Evolutionary conservation across 2,113 vertebrate genomes (phyloP), one percentile per base, ranked within the genome.

Genomic region (Nerophis ophidion): DNA sequence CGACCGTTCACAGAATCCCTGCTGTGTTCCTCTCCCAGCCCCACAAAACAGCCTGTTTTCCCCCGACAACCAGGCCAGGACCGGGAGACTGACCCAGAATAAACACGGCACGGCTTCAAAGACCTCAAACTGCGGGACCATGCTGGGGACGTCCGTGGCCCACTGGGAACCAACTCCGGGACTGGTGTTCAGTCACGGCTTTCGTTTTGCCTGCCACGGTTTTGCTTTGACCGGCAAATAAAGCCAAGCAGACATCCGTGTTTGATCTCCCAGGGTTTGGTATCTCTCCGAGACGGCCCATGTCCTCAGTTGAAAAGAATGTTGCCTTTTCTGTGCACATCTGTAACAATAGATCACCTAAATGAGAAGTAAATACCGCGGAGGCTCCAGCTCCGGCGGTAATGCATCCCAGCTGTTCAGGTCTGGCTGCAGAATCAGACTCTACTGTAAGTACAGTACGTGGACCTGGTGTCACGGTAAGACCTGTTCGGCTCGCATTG

Each of bases 391-490:
- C 42, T 71, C 44, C 60, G 70, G 60, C 68, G 26, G n/a, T 87
- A 89, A 88, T 85, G 79, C 55, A 77, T 71, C 77, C 64, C 88
- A 88, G 86, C 84, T 88, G 88, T 77, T 78, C 56, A 12, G 47
- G 58, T 46, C 60, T 26, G 52, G 71, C 62, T 83, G 59, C 58
- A 68, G 51, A 51, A 66, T 79, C 14, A 26, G 36, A 40, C 56
- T 83, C 59, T 64, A 72, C 75, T 76, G 73, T 75, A 76, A 68
- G 51, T 61, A 44, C 40, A 44, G 40, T 44, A 48, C 66, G 36
- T 63, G 61, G 67, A 66, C 62, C 59, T 65, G 46, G 65, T 58
- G 66, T 74, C 68, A 72, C 14, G 11, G 38, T 26, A 47, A 45
- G 34, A 40, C 7, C 46, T 36, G 7, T 66, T 53, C 15, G 13